Base-by-base conservation (phyloP, 2,797 vertebrate genomes). In the Trichosurus vulpecula region DNA sequence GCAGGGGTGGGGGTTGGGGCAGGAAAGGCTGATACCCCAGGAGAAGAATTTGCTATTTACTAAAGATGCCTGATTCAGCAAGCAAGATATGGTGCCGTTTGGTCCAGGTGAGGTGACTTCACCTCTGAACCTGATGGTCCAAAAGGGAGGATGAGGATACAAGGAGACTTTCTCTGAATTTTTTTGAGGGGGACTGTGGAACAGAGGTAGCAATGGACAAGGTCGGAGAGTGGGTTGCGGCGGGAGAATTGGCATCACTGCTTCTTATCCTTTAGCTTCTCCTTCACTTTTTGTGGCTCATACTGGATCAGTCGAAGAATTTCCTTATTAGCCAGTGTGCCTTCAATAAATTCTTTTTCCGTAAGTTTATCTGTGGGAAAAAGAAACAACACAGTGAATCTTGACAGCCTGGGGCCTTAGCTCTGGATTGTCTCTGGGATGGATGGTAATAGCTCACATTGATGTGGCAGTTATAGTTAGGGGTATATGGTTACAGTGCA, bases 271-370 rank as follows among this genome's bases (percentile, higher is more conserved):
- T 99, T 99, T 95, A 99, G 97, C 13, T 47, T 97, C 92, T 98
- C 97, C 95, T 98, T 98, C 56, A 97, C 99, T 96, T 99, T 99
- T 98, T 99, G 99, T 52, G 99, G 99, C 97, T 99, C 99, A 6
- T 99, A 99, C 94, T 99, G 99, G 97, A 99, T 99, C 98, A 99
- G 98, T 93, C 99, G 99, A 94, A 99, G 98, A 97, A 99, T 99
- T 95, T 99, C 99, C 95, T 99, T 99, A 98, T 99, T 99, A 96
- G 99, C 98, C 99, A 99, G 98, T 96, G 99, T 99, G 0, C 99
- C 99, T 93, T 99, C 98, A 96, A 99, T 99, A 98, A 99, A 99
- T 94, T 99, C 99, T 2, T 99, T 98, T 93, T 99, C 99, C 3
- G 99, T 98, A 91, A 99, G 99, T 98, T 99, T 99, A 98, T 99